These are phyloP conservation scores for Meandrina meandrites DNA, from an alignment of 92 coral and sea anemone genomes.

Conservation along the genomic window DNA sequence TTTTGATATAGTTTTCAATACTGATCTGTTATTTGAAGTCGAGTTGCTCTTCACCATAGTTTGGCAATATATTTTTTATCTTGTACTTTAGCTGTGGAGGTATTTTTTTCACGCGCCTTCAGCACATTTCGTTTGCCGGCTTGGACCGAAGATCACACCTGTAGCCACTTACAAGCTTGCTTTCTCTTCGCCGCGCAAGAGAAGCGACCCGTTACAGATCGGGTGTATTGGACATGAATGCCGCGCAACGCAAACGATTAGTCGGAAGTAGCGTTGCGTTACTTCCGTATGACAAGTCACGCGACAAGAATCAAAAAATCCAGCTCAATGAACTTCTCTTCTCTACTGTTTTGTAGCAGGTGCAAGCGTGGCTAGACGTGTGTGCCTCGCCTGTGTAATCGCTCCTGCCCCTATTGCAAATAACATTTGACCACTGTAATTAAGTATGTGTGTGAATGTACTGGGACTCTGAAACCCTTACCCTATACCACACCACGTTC, in stretches of 20 bases:
- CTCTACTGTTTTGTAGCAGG: no score
- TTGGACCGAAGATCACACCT: background rate
- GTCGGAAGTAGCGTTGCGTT: no score
- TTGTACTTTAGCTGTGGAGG: background rate
- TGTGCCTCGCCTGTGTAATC: background rate
- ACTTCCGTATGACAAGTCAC: no score
- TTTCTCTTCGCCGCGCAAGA: no score
- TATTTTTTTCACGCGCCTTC: background rate
- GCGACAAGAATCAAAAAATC: no score
- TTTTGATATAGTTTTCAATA: background rate
- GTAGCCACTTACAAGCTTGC: no score
- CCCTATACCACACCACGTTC: no score
- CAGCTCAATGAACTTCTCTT: no score
- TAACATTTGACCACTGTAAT: background rate
- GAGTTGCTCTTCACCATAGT: background rate
- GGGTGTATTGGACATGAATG: no score
- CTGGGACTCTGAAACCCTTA: background rate
- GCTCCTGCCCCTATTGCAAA: background rate
- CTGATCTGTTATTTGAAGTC: background rate
- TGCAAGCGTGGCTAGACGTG: no score
- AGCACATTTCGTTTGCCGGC: background rate
- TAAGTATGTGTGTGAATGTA: background rate
- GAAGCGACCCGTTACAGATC: no score
- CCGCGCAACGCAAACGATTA: no score
- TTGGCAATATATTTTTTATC: background rate